Conservation (phyloP, 2,113 vertebrate species). For the Macaca mulatta region DNA sequence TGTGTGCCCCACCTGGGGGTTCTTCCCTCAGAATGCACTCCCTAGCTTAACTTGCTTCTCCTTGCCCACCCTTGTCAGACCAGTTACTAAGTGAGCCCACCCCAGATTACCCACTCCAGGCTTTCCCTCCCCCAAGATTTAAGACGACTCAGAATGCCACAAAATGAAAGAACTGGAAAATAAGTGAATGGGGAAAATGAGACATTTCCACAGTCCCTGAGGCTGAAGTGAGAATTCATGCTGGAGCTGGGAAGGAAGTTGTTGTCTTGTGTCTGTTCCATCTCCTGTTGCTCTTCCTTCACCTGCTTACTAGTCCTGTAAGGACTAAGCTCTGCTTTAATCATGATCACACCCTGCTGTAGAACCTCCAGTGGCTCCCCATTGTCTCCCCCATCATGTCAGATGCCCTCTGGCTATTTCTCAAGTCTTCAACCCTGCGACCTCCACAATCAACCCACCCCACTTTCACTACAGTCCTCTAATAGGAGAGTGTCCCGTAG, state of each 20-base stretch:
- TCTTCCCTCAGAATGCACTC: background rate
- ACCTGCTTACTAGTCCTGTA: background rate
- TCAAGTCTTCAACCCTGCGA: background rate
- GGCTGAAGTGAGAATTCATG: background rate
- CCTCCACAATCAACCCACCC: background rate
- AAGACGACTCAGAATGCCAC: background rate
- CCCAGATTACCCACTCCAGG: background rate
- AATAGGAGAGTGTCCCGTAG: background rate
- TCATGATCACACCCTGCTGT: background rate
- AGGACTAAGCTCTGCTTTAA: background rate
- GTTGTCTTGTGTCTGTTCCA: background rate
- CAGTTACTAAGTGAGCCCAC: background rate
- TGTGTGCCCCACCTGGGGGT: background rate
- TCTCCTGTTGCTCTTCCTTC: background rate
- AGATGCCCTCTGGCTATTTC: background rate
- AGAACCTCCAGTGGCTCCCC: background rate
- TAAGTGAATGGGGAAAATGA: background rate
- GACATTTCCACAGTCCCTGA: background rate
- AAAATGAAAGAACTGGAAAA: conserved; percentile 26
- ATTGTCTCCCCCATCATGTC: background rate
- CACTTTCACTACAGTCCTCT: background rate
- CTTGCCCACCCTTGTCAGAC: background rate
- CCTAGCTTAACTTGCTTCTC: background rate
- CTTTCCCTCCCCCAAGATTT: background rate
- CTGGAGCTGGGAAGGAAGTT: background rate